Base-by-base conservation (phyloP, 2,888 invertebrate genomes). In the Drosophila glabriapex region DNA sequence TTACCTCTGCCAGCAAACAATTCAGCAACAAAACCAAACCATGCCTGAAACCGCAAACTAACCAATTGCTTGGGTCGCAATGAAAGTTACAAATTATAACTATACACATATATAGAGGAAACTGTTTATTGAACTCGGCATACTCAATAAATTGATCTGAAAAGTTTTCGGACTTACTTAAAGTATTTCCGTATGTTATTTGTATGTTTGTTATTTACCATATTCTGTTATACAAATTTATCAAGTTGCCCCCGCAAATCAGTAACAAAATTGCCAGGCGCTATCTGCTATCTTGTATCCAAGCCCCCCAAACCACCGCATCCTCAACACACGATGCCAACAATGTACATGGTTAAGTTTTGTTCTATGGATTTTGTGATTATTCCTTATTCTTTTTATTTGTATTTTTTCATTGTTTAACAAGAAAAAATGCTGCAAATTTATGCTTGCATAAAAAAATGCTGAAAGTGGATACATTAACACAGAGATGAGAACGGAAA, bases 381-480 rank as follows among this genome's bases (percentile, higher is more conserved):
- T 71, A 77, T 68, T 62, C 73, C 69, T 73, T 67, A 61, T 69
- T 52, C 52, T 66, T 63, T 46, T 46, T 63, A 37, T 61, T 69
- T 49, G n/a, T 35, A 33, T 62, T 22, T 62, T 29, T 41, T 39
- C 19, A 39, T 33, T 43, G 50, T 39, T 56, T 73, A 85, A 80
- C 68, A 78, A 72, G 81, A 76, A 86, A 83, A 88, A 86, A 81
- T 83, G 84, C 76, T 83, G 65, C 49, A 76, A 89, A 85, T 86
- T 88, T 89, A 85, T 89, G 89, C 84, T 80, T 66, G 72, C 66
- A 71, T 59, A 79, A 75, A 80, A 62, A 75, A 73, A 77, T 61
- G 65, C 74, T 70, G 71, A 83, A 82, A 81, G 84, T 74, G 71
- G 86, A 83, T 77, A 84, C 81, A 82, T 76, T 81, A 74, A 58